Evolutionary conservation across 2,113 vertebrate genomes (phyloP).

Genomic region (Sturnus vulgaris): DNA sequence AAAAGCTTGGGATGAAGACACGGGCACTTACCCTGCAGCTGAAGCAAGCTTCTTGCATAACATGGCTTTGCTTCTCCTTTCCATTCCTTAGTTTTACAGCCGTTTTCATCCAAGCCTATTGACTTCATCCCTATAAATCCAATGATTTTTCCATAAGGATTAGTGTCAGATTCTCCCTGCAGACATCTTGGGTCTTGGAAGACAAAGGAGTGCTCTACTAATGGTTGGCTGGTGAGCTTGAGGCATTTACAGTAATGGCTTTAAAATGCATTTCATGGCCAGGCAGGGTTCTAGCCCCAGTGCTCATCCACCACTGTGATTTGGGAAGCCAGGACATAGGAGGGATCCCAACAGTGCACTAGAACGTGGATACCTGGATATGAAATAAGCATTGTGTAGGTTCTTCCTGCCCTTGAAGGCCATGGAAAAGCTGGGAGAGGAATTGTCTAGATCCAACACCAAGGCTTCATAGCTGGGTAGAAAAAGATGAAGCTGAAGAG

Average conservation of each 20-base stretch:
- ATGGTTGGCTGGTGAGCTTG: neutral
- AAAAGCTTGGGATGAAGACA: neutral
- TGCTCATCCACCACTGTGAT: neutral
- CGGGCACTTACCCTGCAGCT: neutral
- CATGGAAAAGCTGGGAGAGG: neutral
- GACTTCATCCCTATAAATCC: conserved; percentile 63
- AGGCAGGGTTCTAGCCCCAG: neutral
- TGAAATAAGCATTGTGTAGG: neutral
- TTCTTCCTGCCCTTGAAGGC: neutral
- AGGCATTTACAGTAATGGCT: neutral
- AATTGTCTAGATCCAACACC: neutral
- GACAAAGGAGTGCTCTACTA: neutral
- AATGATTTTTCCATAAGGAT: conserved; percentile 46
- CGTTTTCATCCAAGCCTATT: neutral
- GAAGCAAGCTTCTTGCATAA: conserved; percentile 7
- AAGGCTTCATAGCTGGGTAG: neutral
- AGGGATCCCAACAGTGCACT: neutral
- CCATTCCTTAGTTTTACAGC: conserved; percentile 16
- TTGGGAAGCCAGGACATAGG: neutral
- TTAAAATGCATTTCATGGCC: neutral
- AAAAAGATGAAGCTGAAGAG: neutral
- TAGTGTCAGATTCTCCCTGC: conserved; percentile 46
- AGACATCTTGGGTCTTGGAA: conserved; percentile 44
- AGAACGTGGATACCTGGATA: neutral
- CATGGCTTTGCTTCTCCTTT: conserved; percentile 1